Conservation (phyloP, 1,140 invertebrate species). For the Drosophila nigromelanica region DNA sequence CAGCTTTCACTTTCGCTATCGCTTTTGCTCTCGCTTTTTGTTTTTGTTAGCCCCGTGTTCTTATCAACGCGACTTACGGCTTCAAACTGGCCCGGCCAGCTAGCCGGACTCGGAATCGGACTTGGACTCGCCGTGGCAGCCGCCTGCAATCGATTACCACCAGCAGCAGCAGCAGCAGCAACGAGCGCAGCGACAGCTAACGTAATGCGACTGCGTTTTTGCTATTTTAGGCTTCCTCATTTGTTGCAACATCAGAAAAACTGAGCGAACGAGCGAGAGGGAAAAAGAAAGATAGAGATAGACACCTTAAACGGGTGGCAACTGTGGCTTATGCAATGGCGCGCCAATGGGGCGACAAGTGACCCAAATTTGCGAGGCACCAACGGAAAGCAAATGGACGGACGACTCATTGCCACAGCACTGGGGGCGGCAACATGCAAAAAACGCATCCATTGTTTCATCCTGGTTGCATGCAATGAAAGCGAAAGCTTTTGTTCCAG, state of each 20-base stretch:
- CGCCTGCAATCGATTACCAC: constrained; percentile 57
- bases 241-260: constrained; percentile 41
- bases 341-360: constrained; percentile 29
- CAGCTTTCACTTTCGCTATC: constrained; percentile 1
- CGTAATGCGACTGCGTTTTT: constrained; percentile 55
- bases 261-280: not conserved
- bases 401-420: not conserved
- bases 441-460: constrained; percentile 26
- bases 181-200: constrained; percentile 37
- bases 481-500: constrained; percentile 51
- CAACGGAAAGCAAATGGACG: constrained; percentile 2
- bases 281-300: not conserved
- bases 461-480: constrained; percentile 40
- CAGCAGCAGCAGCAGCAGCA: constrained; percentile 41
- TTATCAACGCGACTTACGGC: constrained; percentile 73
- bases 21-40: not conserved
- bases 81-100: constrained; percentile 65
- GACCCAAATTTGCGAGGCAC: constrained; percentile 39
- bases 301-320: constrained; percentile 12
- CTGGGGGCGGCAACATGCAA: constrained; percentile 4
- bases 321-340: constrained; percentile 36
- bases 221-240: constrained; percentile 81
- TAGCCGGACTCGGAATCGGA: constrained; percentile 14
- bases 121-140: constrained; percentile 25
- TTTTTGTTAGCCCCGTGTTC: constrained; percentile 48